Conservation (phyloP, 2,113 vertebrate genomes). For the Oryzias woworae region DNA sequence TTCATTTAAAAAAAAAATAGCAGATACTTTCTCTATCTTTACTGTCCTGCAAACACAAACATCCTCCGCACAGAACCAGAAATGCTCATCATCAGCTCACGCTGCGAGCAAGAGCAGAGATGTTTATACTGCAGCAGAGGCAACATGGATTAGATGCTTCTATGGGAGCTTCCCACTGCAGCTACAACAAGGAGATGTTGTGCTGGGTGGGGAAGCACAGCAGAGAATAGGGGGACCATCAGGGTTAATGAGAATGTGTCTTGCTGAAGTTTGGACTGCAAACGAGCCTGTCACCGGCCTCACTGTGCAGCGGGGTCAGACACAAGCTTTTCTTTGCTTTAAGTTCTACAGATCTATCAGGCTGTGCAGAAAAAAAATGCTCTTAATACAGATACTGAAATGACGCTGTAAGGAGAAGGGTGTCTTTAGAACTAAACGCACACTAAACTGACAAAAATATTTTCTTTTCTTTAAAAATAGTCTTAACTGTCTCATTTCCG, state of each 20-base stretch:
- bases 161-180: conserved; percentile 15
- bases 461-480: no score
- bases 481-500: no score
- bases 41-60: not conserved
- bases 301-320: conserved; percentile 18
- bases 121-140: not conserved
- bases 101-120: not conserved
- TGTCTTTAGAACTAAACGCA: no score
- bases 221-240: conserved; percentile 11
- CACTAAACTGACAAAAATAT: no score
- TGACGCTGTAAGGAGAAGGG: not conserved
- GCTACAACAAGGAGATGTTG: conserved; percentile 2
- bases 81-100: conserved; percentile 13
- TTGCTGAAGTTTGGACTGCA: conserved; percentile 6
- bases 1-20: conserved; percentile 2
- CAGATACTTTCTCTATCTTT: conserved; percentile 14
- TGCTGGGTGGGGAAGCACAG: conserved; percentile 34
- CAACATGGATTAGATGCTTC: not conserved
- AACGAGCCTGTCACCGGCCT: conserved; percentile 17
- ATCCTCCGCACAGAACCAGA: conserved; percentile 6
- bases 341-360: conserved; percentile 13
- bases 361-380: conserved; percentile 9
- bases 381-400: conserved; percentile 23
- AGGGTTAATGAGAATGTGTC: conserved; percentile 12
- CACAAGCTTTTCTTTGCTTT: conserved; percentile 35